phyloP scores from a whole-genome alignment of 2,113 vertebrate genomes.

The Natator depressus region DNA sequence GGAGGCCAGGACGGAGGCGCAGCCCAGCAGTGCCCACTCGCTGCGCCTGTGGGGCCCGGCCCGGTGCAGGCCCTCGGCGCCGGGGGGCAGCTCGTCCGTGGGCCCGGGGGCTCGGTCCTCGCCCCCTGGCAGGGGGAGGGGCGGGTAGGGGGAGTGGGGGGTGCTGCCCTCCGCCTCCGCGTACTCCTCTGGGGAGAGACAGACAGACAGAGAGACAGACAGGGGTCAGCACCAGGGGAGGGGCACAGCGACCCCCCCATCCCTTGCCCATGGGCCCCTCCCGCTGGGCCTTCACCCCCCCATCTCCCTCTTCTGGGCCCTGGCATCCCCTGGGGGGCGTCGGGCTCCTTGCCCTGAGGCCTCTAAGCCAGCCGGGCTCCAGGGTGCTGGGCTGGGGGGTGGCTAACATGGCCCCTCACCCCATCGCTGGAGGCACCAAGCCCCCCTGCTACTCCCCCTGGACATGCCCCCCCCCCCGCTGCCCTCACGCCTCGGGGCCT shows the following conservation, averaged over 20 bases:
- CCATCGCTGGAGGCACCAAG: background rate
- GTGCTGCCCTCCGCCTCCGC: constrained; percentile 49
- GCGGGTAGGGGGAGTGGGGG: constrained; percentile 48
- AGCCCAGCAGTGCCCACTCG: constrained; percentile 84
- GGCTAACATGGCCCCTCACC: background rate
- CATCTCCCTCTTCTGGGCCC: background rate
- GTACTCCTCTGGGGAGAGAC: constrained; percentile 65
- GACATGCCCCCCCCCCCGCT: background rate
- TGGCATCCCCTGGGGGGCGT: background rate
- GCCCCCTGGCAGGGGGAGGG: background rate
- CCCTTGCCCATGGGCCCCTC: background rate
- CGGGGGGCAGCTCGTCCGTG: background rate
- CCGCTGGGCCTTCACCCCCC: background rate
- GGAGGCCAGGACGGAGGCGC: constrained; percentile 86
- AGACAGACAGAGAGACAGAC: background rate
- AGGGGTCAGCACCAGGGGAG: background rate
- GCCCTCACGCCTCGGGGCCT: too few species aligned
- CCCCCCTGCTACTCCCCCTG: background rate
- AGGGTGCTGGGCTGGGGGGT: background rate
- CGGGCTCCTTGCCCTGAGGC: background rate
- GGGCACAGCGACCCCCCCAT: background rate
- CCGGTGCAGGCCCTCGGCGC: background rate
- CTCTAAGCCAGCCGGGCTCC: background rate
- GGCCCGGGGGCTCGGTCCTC: background rate
- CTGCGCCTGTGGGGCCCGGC: constrained; percentile 76